A percentile compares a stretch with the other conserved stretches of the same genome.
These are phyloP conservation scores for Tethya wilhelma DNA, from an alignment of 37 sponge, comb jelly and placozoan genomes.

Conservation along the genomic window DNA sequence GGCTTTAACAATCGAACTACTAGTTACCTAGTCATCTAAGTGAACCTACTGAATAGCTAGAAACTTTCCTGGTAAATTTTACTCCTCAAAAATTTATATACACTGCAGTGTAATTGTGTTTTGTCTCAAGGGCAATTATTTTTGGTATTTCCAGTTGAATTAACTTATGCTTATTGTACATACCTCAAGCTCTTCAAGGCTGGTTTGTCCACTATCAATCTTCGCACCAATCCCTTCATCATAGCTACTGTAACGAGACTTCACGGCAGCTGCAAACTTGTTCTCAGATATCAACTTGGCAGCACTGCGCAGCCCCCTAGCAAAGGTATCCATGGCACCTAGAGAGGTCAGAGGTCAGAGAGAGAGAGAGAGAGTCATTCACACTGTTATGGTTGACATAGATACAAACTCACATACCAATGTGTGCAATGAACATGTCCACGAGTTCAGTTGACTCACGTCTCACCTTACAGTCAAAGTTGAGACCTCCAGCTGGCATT, in stretches of 20 bases:
- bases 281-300: slow-evolving; percentile 37
- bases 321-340: slow-evolving; percentile 86
- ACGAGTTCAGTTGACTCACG: slow-evolving; percentile 66
- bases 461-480: slow-evolving; percentile 78
- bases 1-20: too few species aligned
- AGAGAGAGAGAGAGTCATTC: neutral
- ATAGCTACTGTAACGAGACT: slow-evolving; percentile 40
- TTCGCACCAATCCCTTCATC: slow-evolving; percentile 36
- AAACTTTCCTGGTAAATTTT: neutral
- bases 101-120: too few species aligned
- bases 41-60: neutral
- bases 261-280: slow-evolving; percentile 34
- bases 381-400: too few species aligned
- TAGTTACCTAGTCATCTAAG: too few species aligned
- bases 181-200: slow-evolving; percentile 40
- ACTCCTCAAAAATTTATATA: too few species aligned
- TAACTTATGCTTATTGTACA: neutral
- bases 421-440: slow-evolving; percentile 79
- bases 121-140: slow-evolving; percentile 3
- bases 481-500: slow-evolving; percentile 69
- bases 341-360: neutral
- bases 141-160: neutral
- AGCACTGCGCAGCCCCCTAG: slow-evolving; percentile 59
- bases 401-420: slow-evolving; percentile 38
- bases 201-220: slow-evolving; percentile 30